Base-by-base conservation (phyloP, 2,113 vertebrate genomes). In the Cercopithecus mona region DNA sequence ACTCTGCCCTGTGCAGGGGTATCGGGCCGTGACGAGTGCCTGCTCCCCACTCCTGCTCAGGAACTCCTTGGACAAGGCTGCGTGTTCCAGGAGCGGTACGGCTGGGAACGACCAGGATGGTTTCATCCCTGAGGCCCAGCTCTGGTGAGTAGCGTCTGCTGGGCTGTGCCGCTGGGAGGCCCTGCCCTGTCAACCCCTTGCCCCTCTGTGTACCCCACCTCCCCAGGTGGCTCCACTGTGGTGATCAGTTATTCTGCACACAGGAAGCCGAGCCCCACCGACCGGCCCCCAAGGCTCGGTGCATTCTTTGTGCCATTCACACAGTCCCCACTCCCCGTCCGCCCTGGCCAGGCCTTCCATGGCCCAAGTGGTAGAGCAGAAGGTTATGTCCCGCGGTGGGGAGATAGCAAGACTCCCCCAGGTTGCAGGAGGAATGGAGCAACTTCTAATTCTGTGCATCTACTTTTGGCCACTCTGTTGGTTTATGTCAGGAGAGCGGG, bases 101-200 rank as follows among this genome's bases (percentile, higher is more conserved):
- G 99, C 87, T 99, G 99, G 99, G 99, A 99, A 98, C 98, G 99
- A 93, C 99, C 99, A 0, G 99, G 99, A 78, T 99, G 99, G 99
- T 99, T 99, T 97, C 99, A 93, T 92, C 99, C 97, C 1, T 23
- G 95, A 0, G 99, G 99, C 4, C 50, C 99, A 0, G 99, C 99
- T 72, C 99, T 99, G 17, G 99, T 99, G 97, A 99, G 99, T 95
- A 17, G 0, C 18, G 0, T 25, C 13, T 12, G 5, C 84, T 16
- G 32, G 30, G 6, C 5, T 13, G 13, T 6, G 22, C 55, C 2
- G 6, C 52, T 13, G 14, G 11, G 14, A 13, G 27, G 61, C 40
- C 48, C 68, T 48, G 79, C 9, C 23, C 70, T 0, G 9, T 59
- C 4, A 2, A 23, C 27, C 79, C n/a, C 0, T 3, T 2, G 20